A percentile compares a stretch with the other conserved stretches of the same genome.
phyloP scores from a whole-genome alignment of 2,888 invertebrate species.

The Parasteatoda lunata region DNA sequence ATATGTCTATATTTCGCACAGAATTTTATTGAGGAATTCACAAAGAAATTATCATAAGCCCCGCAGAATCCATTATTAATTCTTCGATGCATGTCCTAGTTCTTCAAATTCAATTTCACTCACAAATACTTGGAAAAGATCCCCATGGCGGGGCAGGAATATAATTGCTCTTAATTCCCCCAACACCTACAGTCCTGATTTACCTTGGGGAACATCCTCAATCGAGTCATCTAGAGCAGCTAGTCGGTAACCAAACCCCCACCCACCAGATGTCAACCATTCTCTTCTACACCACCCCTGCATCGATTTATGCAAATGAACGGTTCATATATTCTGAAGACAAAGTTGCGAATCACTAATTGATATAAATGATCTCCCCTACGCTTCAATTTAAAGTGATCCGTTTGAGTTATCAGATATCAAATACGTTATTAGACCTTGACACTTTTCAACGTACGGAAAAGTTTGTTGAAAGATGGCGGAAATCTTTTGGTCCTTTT shows the following conservation, averaged over 20 bases:
- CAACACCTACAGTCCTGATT: not conserved
- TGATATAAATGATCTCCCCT: conserved; percentile 40
- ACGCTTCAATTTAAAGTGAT: conserved; percentile 17
- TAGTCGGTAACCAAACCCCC: not conserved
- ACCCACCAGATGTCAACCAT: too few relatives aligned
- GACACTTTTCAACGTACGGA: not conserved
- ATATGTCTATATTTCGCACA: too few relatives aligned
- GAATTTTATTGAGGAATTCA: too few relatives aligned
- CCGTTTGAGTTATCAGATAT: conserved; percentile 14
- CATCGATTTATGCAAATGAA: conserved; percentile 38
- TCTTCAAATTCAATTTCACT: not conserved
- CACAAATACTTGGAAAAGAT: not conserved
- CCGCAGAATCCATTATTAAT: too few relatives aligned
- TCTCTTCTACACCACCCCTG: not conserved
- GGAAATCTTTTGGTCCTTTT: not conserved
- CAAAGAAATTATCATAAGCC: too few relatives aligned
- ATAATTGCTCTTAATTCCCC: not conserved
- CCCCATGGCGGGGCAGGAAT: not conserved
- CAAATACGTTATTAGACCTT: not conserved
- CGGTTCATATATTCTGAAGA: not conserved
- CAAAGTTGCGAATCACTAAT: conserved; percentile 27
- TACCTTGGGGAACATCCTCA: not conserved
- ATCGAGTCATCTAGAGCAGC: not conserved
- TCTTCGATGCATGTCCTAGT: too few relatives aligned
- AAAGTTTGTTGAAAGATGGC: not conserved